These are phyloP conservation scores for Dendrocincla tyrannina DNA, from an alignment of 2,797 vertebrate species.

Conservation along the genomic window DNA sequence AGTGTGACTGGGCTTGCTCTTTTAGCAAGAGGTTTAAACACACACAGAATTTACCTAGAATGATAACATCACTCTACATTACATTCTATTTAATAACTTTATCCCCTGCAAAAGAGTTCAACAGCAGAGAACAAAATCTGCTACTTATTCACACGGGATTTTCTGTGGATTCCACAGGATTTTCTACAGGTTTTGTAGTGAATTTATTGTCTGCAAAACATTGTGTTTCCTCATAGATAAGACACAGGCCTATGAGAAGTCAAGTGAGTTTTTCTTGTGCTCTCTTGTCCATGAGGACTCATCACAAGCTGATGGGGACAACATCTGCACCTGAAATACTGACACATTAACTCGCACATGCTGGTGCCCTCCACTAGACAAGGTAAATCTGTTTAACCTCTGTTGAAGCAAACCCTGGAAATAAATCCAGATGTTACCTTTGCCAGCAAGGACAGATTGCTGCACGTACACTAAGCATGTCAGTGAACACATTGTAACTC, in stretches of 20 bases:
- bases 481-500: background rate
- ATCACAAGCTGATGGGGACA: background rate
- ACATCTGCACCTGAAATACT: background rate
- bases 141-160: background rate
- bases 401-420: background rate
- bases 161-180: background rate
- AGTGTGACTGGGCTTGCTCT: background rate
- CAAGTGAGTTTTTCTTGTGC: background rate
- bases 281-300: background rate
- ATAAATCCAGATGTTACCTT: background rate
- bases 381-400: background rate
- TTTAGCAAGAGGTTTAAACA: background rate
- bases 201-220: background rate
- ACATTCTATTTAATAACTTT: background rate
- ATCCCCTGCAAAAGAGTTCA: background rate
- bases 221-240: background rate
- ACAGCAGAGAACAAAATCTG: background rate
- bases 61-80: background rate
- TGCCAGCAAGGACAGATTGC: background rate
- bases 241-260: background rate
- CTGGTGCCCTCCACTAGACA: background rate
- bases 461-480: background rate
- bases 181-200: background rate
- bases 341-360: background rate
- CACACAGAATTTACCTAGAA: background rate